Base-by-base conservation (phyloP, 2,797 vertebrate genomes). In the Anguilla pacifica region DNA sequence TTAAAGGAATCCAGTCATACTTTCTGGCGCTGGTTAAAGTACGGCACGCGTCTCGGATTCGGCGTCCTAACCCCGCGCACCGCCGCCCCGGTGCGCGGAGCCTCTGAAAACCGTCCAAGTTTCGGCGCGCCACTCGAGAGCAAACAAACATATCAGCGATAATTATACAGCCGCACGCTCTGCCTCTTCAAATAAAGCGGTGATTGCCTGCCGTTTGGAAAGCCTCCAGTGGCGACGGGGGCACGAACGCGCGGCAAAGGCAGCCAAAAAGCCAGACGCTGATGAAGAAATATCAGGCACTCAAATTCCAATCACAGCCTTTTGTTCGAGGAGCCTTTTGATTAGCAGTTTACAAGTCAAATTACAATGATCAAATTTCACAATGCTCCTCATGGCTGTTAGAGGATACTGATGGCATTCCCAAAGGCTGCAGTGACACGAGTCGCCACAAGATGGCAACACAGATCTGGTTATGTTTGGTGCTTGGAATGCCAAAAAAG, bases 361-460 rank as follows among this genome's bases (percentile, higher is more conserved):
- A 90, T 90, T 87, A 91, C 89, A 89, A 79, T 43, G 39, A 81
- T 89, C 88, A 51, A 39, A 64, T 84, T 61, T 87, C 81, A 43
- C 79, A 82, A 55, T 51, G 11, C 61, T 77, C 51, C 86, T 57
- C 22, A 5, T n/a, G 28, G 57, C 74, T 67, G 43, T 17, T 39
- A 28, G 61, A 39, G 57, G 70, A 89, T 19, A 43, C 46, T 82
- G 79, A 51, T 74, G 35, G 10, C 35, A 28, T 85, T 25, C 84
- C 19, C 19, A 4, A 43, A 28, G 59, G 51, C 10, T 59, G 88
- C 86, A 88, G 35, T 64, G 22, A 55, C 53, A 53, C 4, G 2
- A 25, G 72, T 86, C 77, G 39, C 91, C 91, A 92, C 89, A 72
- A 89, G 91, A 89, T 91, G 88, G 90, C 31, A 17, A 86, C 86